A percentile compares a stretch with the other conserved stretches of the same genome.
Conservation (phyloP, 2,113 vertebrate genomes). For the Miniopterus natalensis region DNA sequence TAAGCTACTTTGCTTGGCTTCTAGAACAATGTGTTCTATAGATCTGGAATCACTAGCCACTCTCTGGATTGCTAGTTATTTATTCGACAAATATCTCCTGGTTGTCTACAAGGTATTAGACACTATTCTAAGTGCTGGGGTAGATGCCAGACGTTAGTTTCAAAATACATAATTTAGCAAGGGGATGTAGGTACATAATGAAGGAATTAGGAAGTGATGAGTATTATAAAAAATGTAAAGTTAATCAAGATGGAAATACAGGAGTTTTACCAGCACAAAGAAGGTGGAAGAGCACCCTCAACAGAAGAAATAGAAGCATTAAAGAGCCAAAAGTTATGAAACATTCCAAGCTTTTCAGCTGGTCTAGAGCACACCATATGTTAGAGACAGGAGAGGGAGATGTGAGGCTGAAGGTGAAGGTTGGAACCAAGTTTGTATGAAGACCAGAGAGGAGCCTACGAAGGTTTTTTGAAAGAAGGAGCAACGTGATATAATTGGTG, state of each 20-base stretch:
- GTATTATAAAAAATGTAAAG: not conserved
- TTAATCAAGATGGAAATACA: not conserved
- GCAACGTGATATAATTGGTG: not conserved
- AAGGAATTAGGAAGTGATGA: slow-evolving; percentile 31
- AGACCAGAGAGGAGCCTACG: not conserved
- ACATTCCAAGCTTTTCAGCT: not conserved
- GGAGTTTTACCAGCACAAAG: not conserved
- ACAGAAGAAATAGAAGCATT: not conserved
- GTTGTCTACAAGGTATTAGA: not conserved
- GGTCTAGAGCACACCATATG: not conserved
- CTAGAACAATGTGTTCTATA: not conserved
- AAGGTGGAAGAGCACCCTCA: not conserved
- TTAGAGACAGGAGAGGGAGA: not conserved
- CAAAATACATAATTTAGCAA: not conserved
- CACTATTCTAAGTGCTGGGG: not conserved
- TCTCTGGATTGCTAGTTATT: not conserved
- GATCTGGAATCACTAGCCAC: not conserved
- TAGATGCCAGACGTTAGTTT: not conserved
- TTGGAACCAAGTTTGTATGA: not conserved
- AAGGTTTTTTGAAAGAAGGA: not conserved
- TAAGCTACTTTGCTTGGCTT: not conserved
- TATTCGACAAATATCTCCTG: not conserved
- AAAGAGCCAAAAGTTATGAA: not conserved
- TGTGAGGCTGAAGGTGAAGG: not conserved
- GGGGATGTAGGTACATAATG: not conserved